Conservation (phyloP, 2,888 invertebrate species). For the Lepeophtheirus nordmannii region DNA sequence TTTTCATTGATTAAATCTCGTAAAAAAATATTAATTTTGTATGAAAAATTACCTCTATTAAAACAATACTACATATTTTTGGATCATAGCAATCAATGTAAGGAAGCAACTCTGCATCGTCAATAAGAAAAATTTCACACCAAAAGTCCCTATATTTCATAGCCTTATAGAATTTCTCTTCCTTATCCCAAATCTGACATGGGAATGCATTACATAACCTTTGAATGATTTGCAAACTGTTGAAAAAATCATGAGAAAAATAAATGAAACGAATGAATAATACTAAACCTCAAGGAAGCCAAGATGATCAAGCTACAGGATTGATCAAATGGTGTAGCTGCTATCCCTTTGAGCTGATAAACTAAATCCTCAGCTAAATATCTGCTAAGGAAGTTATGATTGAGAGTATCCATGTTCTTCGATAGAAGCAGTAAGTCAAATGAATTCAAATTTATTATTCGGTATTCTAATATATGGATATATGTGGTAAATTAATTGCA, state of each 20-base stretch:
- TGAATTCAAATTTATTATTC: too few species aligned
- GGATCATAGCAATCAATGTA: conserved; percentile 4
- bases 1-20: too few species aligned
- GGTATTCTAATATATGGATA: too few species aligned
- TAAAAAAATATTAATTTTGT: too few species aligned
- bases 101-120: background rate
- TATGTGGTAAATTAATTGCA: too few species aligned
- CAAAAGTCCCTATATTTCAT: background rate
- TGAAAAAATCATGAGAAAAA: background rate
- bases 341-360: background rate
- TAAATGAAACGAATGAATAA: background rate
- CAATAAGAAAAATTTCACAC: background rate
- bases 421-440: too few species aligned
- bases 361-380: background rate
- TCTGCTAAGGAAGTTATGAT: background rate
- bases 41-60: background rate
- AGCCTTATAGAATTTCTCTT: too few species aligned
- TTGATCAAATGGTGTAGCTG: background rate
- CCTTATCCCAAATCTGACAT: background rate
- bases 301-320: background rate
- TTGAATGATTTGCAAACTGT: background rate
- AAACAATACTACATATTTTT: background rate
- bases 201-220: background rate
- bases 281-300: background rate
- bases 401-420: background rate